These are phyloP conservation scores for Geodia barretti DNA, from an alignment of 37 sponge, comb jelly and placozoan genomes.

Conservation along the genomic window DNA sequence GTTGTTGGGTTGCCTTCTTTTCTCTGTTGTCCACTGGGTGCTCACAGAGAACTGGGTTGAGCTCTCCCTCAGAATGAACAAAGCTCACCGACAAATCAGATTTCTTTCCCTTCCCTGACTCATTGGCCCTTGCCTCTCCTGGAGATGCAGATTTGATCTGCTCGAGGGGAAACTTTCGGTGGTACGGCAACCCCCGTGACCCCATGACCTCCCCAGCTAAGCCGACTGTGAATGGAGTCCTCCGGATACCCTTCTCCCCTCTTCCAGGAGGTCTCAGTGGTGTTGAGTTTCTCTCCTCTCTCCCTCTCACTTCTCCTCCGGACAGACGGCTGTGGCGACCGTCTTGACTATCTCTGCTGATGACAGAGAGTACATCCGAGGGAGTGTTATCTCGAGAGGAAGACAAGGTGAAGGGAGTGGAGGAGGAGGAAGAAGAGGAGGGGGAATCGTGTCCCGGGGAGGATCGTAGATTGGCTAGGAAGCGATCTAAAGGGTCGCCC, in stretches of 20 bases:
- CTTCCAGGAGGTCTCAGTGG: background rate
- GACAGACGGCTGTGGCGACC: background rate
- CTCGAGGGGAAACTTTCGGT: conserved; percentile 30
- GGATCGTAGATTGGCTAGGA: conserved; percentile 25
- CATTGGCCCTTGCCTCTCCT: background rate
- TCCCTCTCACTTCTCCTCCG: background rate
- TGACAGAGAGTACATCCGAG: conserved; percentile 40
- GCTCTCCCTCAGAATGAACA: conserved; percentile 27
- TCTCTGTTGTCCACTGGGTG: background rate
- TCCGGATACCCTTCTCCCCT: background rate
- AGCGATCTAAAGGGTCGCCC: conserved; percentile 31
- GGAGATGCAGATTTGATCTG: conserved; percentile 3
- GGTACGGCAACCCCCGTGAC: background rate
- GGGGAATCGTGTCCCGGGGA: conserved; percentile 18
- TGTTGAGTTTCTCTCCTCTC: background rate
- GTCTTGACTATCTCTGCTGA: background rate
- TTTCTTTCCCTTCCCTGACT: background rate
- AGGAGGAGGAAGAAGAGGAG: too few species aligned
- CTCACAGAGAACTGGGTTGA: background rate
- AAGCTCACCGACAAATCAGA: background rate
- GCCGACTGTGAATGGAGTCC: too few species aligned
- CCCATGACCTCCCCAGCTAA: background rate
- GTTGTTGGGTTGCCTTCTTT: background rate
- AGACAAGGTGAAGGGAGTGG: background rate
- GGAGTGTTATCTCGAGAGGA: conserved; percentile 38